Base-by-base conservation (phyloP, 37 sponge, comb jelly and placozoan species). In the Axinella damicornis region DNA sequence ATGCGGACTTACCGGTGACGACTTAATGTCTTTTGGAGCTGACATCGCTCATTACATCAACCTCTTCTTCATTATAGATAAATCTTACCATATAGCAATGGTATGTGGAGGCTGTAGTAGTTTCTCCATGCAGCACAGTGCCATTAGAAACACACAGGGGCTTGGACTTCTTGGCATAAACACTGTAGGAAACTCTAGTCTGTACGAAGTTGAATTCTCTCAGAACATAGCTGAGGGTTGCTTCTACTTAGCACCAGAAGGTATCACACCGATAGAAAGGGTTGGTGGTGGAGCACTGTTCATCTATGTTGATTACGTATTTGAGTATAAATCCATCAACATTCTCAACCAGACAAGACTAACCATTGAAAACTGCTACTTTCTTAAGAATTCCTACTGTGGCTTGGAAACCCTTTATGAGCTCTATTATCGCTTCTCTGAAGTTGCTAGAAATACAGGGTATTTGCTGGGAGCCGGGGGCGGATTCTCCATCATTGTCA, bases 141-240 rank as follows among this genome's bases (percentile, higher is more conserved):
- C 33, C 14, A 20, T 89, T 0, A 40, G 18, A 0, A 37, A 69
- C 25, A 89, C 89, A 2, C 11, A 52, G 17, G 89, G 89, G 9
- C 63, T 89, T 14, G 83, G 89, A 6, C 17, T 89, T 14, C 61
- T 83, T 19, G 89, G 73, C 16, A 58, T 89, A 37, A 89, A 89
- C 41, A 24, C 78, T 2, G 28, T 25, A 5, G 84, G 89, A 24
- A 19, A 57, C 9, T 83, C 89, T 19, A 34, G n/a, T 19, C 30
- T 89, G 0, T 30, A 54, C 2, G 71, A 70, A 38, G 34, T 52
- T 1, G 27, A 22, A 0, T 76, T 89, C 35, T 31, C 53, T 4
- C 38, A 53, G 18, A 83, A 78, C 24, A n/a, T 53, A 15, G 62
- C 83, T 12, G 6, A 9, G 15, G 71, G 31, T 19, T 83, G 83